These are phyloP conservation scores for Leptinotarsa haldemani DNA, from an alignment of 2,888 invertebrate species.

Conservation along the genomic window DNA sequence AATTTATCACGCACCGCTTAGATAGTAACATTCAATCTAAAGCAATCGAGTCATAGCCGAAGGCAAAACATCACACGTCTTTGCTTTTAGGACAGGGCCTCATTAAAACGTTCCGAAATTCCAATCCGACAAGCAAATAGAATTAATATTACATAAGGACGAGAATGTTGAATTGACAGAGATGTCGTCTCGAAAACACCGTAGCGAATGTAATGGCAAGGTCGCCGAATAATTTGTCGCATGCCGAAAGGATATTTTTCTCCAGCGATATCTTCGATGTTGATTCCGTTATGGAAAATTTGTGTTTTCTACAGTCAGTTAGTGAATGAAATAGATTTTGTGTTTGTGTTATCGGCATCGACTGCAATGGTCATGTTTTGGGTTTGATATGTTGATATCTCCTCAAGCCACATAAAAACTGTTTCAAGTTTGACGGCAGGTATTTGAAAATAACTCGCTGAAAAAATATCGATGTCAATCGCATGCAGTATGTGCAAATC, in stretches of 20 bases:
- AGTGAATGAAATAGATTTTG: too few species aligned
- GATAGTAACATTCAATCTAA: neutral
- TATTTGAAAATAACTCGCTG: too few species aligned
- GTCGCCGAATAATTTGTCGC: neutral
- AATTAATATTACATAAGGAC: neutral
- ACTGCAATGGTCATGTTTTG: too few species aligned
- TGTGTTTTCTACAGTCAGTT: neutral
- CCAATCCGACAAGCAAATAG: slow-evolving; percentile 1
- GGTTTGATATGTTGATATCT: too few species aligned
- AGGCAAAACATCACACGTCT: neutral
- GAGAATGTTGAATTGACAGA: neutral
- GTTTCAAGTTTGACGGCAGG: too few species aligned
- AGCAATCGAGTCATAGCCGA: neutral
- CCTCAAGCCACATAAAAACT: too few species aligned
- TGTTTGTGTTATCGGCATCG: too few species aligned
- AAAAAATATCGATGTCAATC: too few species aligned
- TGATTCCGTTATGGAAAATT: neutral
- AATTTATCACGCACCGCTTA: neutral
- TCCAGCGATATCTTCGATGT: neutral
- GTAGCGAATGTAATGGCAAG: neutral
- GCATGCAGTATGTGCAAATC: too few species aligned
- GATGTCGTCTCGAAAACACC: neutral
- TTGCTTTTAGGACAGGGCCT: neutral
- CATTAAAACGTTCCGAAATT: neutral
- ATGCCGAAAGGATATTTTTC: neutral